phyloP scores from a whole-genome alignment of 1,140 invertebrate species.

The Nebria ingens region DNA sequence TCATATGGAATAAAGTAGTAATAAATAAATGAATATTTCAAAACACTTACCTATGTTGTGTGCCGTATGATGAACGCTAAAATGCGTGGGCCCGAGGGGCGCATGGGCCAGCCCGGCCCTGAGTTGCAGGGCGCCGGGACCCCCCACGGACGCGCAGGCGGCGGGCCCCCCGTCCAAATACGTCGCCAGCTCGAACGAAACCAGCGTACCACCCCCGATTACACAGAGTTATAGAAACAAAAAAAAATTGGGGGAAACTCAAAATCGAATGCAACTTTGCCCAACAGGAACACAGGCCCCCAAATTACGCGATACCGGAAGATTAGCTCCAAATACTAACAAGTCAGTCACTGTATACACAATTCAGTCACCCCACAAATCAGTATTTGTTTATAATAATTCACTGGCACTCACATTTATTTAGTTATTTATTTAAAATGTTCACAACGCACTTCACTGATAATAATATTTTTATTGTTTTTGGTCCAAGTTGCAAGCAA shows the following conservation, averaged over 20 bases:
- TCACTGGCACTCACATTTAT: too few species aligned
- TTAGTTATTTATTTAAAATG: too few species aligned
- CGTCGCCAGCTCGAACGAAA: slow-evolving; percentile 30
- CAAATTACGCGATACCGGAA: too few species aligned
- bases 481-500: too few species aligned
- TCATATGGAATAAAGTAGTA: too few species aligned
- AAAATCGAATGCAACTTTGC: slow-evolving; percentile 1
- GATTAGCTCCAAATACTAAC: too few species aligned
- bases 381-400: too few species aligned
- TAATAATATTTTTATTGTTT: too few species aligned
- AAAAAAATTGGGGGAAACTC: neutral
- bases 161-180: slow-evolving; percentile 33
- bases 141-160: slow-evolving; percentile 31
- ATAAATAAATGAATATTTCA: too few species aligned
- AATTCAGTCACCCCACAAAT: too few species aligned
- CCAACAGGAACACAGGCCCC: neutral
- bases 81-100: slow-evolving; percentile 30
- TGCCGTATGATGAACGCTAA: slow-evolving; percentile 31
- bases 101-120: slow-evolving; percentile 35
- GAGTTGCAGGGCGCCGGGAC: slow-evolving; percentile 27
- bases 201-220: slow-evolving; percentile 22
- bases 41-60: slow-evolving; percentile 34
- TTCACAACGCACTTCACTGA: too few species aligned
- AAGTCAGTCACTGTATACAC: too few species aligned
- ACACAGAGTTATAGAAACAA: slow-evolving; percentile 18